Base-by-base conservation (phyloP, 2,888 invertebrate species). In the Ditula angustiorana region DNA sequence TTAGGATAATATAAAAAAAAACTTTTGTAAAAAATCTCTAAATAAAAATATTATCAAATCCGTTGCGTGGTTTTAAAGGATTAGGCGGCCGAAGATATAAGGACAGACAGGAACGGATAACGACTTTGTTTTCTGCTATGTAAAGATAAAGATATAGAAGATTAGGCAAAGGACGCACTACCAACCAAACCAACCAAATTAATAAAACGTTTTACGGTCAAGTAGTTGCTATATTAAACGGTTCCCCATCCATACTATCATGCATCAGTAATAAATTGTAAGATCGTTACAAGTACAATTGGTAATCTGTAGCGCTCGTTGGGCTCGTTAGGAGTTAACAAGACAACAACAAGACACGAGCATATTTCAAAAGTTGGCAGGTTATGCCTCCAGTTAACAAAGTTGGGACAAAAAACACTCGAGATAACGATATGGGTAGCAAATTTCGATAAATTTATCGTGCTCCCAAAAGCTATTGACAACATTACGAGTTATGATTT, bases 291-390 rank as follows among this genome's bases (percentile, higher is more conserved):
- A 46, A 46, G 46, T 46, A 46, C 46, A 46, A 46, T 46, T 46
- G 46, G 46, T 46, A 50, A 19, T 50, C 28, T 50, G 30, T 30
- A 50, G 30, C 30, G 28, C 11, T 30, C 28, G 21, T 30, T 19
- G 30, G 19, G n/a, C 19, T 50, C 21, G 19, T 50, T 19, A 30
- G 19, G 16, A 30, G 5, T 30, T 5, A 19, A 30, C 26, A 49
- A 16, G 13, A 47, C 23, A 19, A 56, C 19, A 46, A 46, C 30
- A 52, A 21, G 33, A 57, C 13, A 46, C 30, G 33, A 21, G 24
- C 47, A 47, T 58, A 58, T 33, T 47, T 37, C n/a, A 59, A 26
- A 59, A 26, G 11, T 49, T 47, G 47, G 58, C 16, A 19, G 24
- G n/a, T 50, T 50, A 26, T 37, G 3, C 21, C 21, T 8, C 13